Evolutionary conservation across 2,113 vertebrate genomes (phyloP), one percentile per base, ranked within the genome.

Genomic region (Semnornis frantzii): DNA sequence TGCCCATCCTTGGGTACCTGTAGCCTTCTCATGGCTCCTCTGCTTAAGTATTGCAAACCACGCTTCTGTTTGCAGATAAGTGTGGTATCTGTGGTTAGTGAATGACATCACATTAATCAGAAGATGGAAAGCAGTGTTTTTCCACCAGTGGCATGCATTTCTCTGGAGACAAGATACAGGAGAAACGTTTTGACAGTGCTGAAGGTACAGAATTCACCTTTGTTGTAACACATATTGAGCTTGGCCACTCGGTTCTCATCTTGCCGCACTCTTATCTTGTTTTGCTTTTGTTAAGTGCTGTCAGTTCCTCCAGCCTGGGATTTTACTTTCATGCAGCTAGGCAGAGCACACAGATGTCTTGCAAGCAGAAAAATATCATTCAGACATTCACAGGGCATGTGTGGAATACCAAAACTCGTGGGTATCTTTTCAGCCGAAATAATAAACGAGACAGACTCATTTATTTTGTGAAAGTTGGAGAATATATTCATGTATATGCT

Each of bases 91-190:
- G 31, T 37, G 77, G 60, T 54, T 64, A 57, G 12, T 54, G 31
- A 86, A 69, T 72, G 65, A 30, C 34, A 63, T 80, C 34, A 57
- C 52, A 68, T 94, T 86, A 86, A 86, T 90, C 72, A 88, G 54
- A 81, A 86, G 44, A 81, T 48, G 81, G 37, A 77, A 93, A 94
- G 3, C 17, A 68, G 5, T 74, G 15, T 75, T 94, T 93, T 96
- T 50, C 13, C 9, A 88, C 19, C 52, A 68, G 13, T 74, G 5
- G 2, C 15, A 42, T 74, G 6, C 34, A 62, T 60, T 80, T 60
- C 18, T 93, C 72, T 64, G 30, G 48, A 86, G 88, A 79, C 28
- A 55, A 75, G 48, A 44, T 69, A 58, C 8, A 57, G 20, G 33
- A 84, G 85, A 81, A 88, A 31, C 3, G 5, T 62, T 92, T 78